These are phyloP conservation scores for Brachionus asplanchnoidis DNA, from an alignment of 1,140 invertebrate genomes.

Conservation along the genomic window DNA sequence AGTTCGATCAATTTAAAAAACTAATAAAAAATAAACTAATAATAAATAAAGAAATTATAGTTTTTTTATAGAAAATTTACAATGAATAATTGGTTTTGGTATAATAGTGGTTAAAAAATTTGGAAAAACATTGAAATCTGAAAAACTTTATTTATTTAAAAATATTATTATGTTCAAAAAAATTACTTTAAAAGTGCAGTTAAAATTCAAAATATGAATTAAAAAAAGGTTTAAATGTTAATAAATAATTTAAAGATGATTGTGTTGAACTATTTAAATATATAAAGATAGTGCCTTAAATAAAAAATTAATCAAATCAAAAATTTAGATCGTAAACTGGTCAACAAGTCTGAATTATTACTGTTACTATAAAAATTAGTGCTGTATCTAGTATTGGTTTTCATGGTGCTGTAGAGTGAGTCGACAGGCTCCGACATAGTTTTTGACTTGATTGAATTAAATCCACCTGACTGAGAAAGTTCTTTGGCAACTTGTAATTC, in stretches of 20 bases:
- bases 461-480: constrained; percentile 6
- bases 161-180: not conserved
- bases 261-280: not conserved
- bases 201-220: not conserved
- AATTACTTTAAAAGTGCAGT: not conserved
- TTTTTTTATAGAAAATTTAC: too few relatives aligned
- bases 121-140: not conserved
- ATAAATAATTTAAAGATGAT: not conserved
- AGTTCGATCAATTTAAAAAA: too few relatives aligned
- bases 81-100: too few relatives aligned
- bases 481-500: constrained; percentile 33
- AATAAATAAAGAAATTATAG: too few relatives aligned
- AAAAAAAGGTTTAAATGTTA: not conserved
- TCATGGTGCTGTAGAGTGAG: constrained; percentile 18
- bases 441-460: constrained; percentile 26
- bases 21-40: too few relatives aligned
- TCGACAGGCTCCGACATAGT: not conserved
- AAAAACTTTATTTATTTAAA: too few relatives aligned
- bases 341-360: constrained; percentile 36
- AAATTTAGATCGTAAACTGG: constrained; percentile 26
- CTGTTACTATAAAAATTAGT: constrained; percentile 15
- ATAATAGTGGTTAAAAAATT: not conserved
- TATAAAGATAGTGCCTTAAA: not conserved
- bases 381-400: constrained; percentile 16
- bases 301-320: not conserved